These are phyloP conservation scores for Pristionchus entomophagus DNA, from an alignment of 2,888 invertebrate species.

Conservation along the genomic window DNA sequence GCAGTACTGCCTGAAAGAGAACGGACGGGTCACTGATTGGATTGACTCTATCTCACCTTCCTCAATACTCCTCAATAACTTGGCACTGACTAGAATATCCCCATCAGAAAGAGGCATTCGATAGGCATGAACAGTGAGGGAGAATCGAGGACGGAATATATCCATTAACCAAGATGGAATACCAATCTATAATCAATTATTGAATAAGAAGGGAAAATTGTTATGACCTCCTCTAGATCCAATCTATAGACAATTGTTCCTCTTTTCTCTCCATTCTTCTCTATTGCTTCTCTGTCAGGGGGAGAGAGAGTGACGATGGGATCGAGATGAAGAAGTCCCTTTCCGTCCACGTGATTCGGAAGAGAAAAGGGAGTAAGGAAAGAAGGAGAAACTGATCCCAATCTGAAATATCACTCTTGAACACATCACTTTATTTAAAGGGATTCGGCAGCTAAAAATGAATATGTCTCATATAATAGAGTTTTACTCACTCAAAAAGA, in stretches of 20 bases:
- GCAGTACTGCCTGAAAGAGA: not conserved
- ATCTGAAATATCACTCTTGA: too few species aligned
- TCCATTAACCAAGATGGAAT: conserved; percentile 25
- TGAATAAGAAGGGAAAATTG: too few species aligned
- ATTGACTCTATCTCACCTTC: not conserved
- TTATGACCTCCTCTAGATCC: conserved; percentile 11
- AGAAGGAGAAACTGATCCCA: not conserved
- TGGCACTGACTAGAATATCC: conserved; percentile 34
- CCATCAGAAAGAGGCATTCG: conserved; percentile 41
- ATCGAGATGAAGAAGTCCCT: not conserved
- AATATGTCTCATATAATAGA: too few species aligned
- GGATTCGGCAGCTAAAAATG: too few species aligned
- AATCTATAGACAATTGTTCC: conserved; percentile 1
- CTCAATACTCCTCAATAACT: not conserved
- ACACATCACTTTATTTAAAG: too few species aligned
- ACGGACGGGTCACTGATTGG: not conserved
- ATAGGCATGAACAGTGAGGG: conserved; percentile 41
- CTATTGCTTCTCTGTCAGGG: not conserved
- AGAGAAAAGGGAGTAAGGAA: not conserved
- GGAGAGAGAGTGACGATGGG: not conserved
- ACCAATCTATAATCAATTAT: conserved; percentile 22
- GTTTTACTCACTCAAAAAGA: too few species aligned
- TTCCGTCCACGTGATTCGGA: not conserved
- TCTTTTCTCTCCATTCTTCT: not conserved
- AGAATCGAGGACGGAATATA: conserved; percentile 36